Base-by-base conservation (phyloP, 1,140 invertebrate species). In the Brachionus rubens region DNA sequence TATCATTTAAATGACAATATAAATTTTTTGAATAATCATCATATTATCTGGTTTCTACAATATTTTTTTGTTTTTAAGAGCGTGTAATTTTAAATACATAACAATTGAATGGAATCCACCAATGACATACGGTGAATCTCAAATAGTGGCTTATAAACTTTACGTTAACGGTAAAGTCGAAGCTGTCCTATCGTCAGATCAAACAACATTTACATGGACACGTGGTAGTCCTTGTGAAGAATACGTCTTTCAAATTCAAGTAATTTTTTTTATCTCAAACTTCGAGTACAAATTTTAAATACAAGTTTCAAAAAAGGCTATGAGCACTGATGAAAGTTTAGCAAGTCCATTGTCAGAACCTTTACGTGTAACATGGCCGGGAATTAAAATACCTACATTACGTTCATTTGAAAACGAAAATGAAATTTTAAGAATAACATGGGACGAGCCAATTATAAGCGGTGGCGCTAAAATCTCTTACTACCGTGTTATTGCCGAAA, bases 21-120 rank as follows among this genome's bases (percentile, higher is more conserved):
- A n/a, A n/a, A n/a, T n/a, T n/a, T n/a, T n/a, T n/a, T 24, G 33
- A 43, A 68, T 41, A 10, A 26, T 21, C 43, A n/a, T 43, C 14
- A 46, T 46, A 19, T 46, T 24, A 28, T 2, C 46, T 24, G 4
- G 12, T 46, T 28, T 19, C 21, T 1, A 28, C 19, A 30, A 28
- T 16, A 19, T 46, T 43, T 68, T 30, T 19, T n/a, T 56, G 28
- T 68, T 68, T 26, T 7, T 9, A 77, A 84, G 84, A 77, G 84
- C 83, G 3, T 82, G 82, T 72, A 85, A 85, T 70, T 85, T 85
- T 80, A 83, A 81, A 12, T 85, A 85, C 78, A 82, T 84, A 67
- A 81, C 83, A 12, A 80, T 85, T 47, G 81, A 85, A 72, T 85
- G 84, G 84, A 82, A 84, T n/a, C 82, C 83, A 76, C 82, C 82